Base-by-base conservation (phyloP, 2,113 vertebrate genomes). In the Albula goreensis region DNA sequence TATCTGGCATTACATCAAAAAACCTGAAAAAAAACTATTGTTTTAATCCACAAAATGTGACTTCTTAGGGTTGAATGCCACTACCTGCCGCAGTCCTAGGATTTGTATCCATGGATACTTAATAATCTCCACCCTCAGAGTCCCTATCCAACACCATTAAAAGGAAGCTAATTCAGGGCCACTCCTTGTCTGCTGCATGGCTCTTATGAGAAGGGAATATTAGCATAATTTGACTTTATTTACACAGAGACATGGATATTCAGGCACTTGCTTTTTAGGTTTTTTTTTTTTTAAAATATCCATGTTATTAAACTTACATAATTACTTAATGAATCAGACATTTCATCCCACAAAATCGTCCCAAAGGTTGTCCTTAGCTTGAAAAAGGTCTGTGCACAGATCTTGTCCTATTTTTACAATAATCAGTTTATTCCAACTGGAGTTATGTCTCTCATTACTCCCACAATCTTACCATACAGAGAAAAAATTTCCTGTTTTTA, bases 31-130 rank as follows among this genome's bases (percentile, higher is more conserved):
- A 84, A n/a, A 85, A 5, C 6, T n/a, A 13, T n/a, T 49, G 31
- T 70, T 83, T 31, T 41, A 41, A 41, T 41, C 52, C 83, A 50
- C 5, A 57, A 80, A 87, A 86, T 84, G 50, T 81, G 60, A n/a
- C 51, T 86, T 85, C 57, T 80, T 83, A 80, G 88, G 88, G 87
- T 87, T 86, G 84, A 86, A 82, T 57, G 57, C 87, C 88, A 89
- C 87, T 84, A 79, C 11, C 51, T 85, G 15, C 74, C 15, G 48
- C 60, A 48, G 83, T 81, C 82, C 57, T 84, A 86, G 83, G 82
- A 8, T 81, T 51, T 81, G 11, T 52, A 81, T 81, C 41, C 51
- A 48, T 83, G 13, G 0, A 83, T 19, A 66, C 51, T 25, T 56
- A 13, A 82, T 57, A 81, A 51, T 51, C 5, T 31, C 10, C 12